Base-by-base conservation (phyloP, 2,797 vertebrate genomes). In the Phoxinus dragarum region DNA sequence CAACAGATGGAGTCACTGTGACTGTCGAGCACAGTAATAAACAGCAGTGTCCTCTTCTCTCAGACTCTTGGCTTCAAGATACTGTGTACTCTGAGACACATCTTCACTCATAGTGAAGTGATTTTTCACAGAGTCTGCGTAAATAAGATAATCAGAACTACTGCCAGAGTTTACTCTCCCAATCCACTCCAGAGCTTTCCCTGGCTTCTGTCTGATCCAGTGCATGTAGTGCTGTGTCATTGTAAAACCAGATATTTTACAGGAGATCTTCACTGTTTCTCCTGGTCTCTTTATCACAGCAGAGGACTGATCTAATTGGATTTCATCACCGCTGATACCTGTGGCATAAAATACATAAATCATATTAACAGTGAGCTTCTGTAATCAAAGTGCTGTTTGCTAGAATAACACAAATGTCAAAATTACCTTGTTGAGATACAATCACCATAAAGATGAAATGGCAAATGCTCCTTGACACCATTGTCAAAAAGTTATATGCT, bases 261-360 rank as follows among this genome's bases (percentile, higher is more conserved):
- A 93, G 74, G 88, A 91, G 7, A 92, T 81, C 82, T 82, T 92
- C 31, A 89, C 75, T 68, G 83, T 68, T 76, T 90, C 89, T 42
- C 86, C 10, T 0, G 78, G 74, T 52, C 0, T 44, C 81, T 89
- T 92, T 16, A 77, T 0, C 1, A 64, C 68, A 76, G 87, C 47
- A 27, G 59, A 78, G 38, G 86, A 84, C 81, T 88, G 84, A 64
- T 86, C 79, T 40, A 89, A 75, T 12, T 49, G 54, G 8, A 86
- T 72, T 49, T 79, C 72, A 79, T 86, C 78, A 21, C 81, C 49
- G 5, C 47, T 56, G 38, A 84, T 61, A 79, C 81, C 86, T 86
- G 84, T n/a, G 7, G 67, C 68, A 73, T 59, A 1, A 82, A 69
- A 64, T 0, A 82, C 17, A 69, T 47, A 2, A 38, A 54, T 52